These are phyloP conservation scores for Enteromius radiatus DNA, from an alignment of 2,797 vertebrate genomes.

Conservation along the genomic window DNA sequence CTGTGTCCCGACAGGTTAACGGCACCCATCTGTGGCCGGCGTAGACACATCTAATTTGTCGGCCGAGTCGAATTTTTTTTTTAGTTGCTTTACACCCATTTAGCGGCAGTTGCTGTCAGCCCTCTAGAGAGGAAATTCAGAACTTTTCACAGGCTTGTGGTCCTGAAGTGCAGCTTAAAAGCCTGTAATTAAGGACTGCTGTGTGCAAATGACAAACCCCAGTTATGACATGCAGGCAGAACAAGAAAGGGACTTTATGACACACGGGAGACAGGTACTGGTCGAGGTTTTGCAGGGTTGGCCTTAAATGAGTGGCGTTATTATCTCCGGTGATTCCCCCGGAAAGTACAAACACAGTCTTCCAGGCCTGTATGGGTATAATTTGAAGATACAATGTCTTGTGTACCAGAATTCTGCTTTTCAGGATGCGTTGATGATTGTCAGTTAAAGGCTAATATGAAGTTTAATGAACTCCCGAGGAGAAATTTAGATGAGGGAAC, in stretches of 20 bases:
- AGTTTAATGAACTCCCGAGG: slow-evolving; percentile 27
- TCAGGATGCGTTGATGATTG: slow-evolving; percentile 23
- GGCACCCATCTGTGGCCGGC: slow-evolving; percentile 51
- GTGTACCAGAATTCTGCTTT: slow-evolving; percentile 28
- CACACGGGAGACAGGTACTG: slow-evolving; percentile 57
- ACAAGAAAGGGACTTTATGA: slow-evolving; percentile 57
- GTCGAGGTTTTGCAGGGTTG: slow-evolving; percentile 37
- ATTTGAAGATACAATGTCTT: slow-evolving; percentile 30
- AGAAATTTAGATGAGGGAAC: slow-evolving; percentile 8
- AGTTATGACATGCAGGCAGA: slow-evolving; percentile 65
- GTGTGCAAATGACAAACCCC: slow-evolving; percentile 68
- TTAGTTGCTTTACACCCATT: slow-evolving; percentile 57
- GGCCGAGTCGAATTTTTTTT: slow-evolving; percentile 35
- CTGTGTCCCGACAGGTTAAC: slow-evolving; percentile 63
- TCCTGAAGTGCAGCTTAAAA: slow-evolving; percentile 58
- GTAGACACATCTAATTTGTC: slow-evolving; percentile 63
- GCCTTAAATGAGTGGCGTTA: slow-evolving; percentile 53
- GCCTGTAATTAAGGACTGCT: slow-evolving; percentile 67
- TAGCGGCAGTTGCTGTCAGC: slow-evolving; percentile 57
- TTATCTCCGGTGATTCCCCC: slow-evolving; percentile 48
- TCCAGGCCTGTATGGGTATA: slow-evolving; percentile 19
- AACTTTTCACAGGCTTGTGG: slow-evolving; percentile 58
- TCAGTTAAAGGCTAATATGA: slow-evolving; percentile 41
- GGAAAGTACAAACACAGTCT: slow-evolving; percentile 39
- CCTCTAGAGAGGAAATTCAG: slow-evolving; percentile 47